Percentiles rank a stretch among this genome's conserved stretches.
These are phyloP conservation scores for Tupaia chinensis DNA, from an alignment of 2,113 vertebrate species.

Conservation along the genomic window DNA sequence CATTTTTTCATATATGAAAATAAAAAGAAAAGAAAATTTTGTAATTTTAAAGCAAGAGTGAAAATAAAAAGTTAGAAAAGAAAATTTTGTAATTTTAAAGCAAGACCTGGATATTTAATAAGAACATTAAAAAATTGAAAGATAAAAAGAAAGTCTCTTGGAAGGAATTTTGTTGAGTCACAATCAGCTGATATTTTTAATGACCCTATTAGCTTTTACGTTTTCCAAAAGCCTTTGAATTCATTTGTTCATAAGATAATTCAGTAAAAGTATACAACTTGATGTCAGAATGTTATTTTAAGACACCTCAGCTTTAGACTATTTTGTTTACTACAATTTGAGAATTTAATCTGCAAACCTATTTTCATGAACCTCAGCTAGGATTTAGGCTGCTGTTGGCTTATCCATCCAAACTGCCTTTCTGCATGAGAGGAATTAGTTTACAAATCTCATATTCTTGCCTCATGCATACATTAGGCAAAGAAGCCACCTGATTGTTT, in stretches of 20 bases:
- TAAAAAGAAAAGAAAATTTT: not conserved
- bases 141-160: not conserved
- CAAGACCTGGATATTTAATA: not conserved
- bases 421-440: constrained; percentile 12
- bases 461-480: not conserved
- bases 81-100: not conserved
- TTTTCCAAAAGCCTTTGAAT: not conserved
- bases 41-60: not conserved
- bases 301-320: not conserved
- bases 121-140: not conserved
- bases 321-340: constrained; percentile 6
- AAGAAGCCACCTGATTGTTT: not conserved
- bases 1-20: not conserved
- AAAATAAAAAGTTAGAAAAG: not conserved
- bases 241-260: not conserved
- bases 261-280: not conserved
- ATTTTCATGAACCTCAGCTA: not conserved
- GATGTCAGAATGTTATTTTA: not conserved
- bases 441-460: not conserved
- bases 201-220: not conserved
- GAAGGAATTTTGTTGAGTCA: not conserved
- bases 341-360: not conserved
- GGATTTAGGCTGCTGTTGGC: not conserved
- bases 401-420: not conserved
- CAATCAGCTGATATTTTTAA: not conserved